Percentiles rank a stretch among this genome's conserved stretches.
These are phyloP conservation scores for Nannospalax galili DNA, from an alignment of 2,113 vertebrate genomes.

Conservation along the genomic window DNA sequence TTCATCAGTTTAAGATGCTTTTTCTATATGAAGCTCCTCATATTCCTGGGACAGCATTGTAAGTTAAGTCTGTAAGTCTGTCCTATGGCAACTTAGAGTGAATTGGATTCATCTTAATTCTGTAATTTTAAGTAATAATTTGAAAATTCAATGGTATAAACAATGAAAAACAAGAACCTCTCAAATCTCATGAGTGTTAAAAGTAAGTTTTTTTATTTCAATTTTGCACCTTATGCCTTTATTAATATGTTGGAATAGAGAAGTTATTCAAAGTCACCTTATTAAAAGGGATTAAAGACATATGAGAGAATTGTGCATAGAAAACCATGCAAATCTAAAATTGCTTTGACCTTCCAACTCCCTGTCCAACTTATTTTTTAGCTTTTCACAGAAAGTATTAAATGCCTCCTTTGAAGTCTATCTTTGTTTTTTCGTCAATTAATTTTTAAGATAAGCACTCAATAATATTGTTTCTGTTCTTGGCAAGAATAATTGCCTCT, in stretches of 20 bases:
- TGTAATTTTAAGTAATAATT: neutral
- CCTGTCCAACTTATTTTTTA: neutral
- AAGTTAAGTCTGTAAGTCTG: neutral
- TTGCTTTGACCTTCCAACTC: neutral
- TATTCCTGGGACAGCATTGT: neutral
- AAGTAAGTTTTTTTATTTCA: conserved; percentile 16
- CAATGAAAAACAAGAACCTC: neutral
- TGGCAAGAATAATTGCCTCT: neutral
- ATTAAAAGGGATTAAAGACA: neutral
- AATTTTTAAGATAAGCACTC: conserved; percentile 45
- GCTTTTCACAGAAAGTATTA: neutral
- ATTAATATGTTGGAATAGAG: conserved; percentile 12
- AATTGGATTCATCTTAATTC: neutral
- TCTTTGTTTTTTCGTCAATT: conserved; percentile 18
- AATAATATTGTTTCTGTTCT: neutral
- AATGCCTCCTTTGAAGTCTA: neutral
- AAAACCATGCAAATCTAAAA: conserved; percentile 16
- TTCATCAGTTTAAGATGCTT: neutral
- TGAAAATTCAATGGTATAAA: neutral
- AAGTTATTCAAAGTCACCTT: neutral
- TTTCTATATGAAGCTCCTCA: neutral
- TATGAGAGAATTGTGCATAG: neutral
- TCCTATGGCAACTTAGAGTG: neutral
- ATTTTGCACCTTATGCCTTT: neutral
- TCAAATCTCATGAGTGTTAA: conserved; percentile 6